Conservation (phyloP, 2,113 vertebrate species). For the Oceanites oceanicus region DNA sequence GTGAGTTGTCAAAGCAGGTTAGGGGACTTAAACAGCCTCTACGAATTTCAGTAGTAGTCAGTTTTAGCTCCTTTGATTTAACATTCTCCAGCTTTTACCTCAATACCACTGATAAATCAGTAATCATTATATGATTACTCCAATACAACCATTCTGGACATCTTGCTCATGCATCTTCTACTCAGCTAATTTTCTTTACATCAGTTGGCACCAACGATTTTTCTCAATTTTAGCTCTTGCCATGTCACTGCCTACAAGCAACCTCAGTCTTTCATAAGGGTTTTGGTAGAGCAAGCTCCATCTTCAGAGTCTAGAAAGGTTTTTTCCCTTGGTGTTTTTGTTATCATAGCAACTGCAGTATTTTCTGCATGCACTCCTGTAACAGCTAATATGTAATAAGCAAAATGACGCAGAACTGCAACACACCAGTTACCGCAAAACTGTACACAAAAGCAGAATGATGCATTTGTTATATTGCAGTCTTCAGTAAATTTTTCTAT, state of each 20-base stretch:
- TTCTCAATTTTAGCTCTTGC: not conserved
- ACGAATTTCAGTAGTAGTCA: too few species aligned
- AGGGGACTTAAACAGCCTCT: not conserved
- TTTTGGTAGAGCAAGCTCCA: not conserved
- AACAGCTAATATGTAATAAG: fast-evolving
- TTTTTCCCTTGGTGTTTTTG: not conserved
- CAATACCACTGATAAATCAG: not conserved
- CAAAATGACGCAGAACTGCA: not conserved
- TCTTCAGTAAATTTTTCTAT: not conserved
- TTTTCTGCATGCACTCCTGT: not conserved
- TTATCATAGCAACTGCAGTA: too few species aligned
- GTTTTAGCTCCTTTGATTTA: not conserved
- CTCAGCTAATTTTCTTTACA: not conserved
- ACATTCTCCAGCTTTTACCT: not conserved
- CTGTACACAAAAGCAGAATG: fast-evolving
- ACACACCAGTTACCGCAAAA: not conserved
- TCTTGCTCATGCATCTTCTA: not conserved
- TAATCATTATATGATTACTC: fast-evolving
- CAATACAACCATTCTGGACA: too few species aligned
- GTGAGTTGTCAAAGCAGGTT: not conserved
- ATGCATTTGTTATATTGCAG: fast-evolving
- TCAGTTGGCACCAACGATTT: not conserved
- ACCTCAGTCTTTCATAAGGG: not conserved
- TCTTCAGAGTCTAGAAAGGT: not conserved
- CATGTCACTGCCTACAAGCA: not conserved